phyloP scores from a whole-genome alignment of 23 tunicate species.

The Styela clava region DNA sequence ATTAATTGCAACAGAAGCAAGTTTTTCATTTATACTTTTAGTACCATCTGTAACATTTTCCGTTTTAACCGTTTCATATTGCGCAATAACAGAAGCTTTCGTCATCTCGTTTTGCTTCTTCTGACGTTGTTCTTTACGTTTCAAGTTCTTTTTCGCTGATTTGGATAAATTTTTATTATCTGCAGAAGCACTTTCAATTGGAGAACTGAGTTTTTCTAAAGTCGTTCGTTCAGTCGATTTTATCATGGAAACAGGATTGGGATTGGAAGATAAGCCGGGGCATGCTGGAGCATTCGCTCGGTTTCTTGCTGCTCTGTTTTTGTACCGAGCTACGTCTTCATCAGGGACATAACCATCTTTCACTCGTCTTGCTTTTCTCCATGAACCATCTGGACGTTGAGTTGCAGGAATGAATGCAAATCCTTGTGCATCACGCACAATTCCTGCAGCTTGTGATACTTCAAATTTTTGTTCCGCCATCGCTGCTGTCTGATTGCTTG shows the following conservation, averaged over 20 bases:
- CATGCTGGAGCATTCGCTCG: slow-evolving; percentile 77
- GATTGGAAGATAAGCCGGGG: slow-evolving; percentile 53
- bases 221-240: slow-evolving; percentile 11
- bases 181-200: background rate
- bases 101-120: slow-evolving; percentile 53
- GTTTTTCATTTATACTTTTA: background rate
- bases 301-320: slow-evolving; percentile 36
- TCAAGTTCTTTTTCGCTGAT: slow-evolving; percentile 50
- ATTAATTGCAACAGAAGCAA: background rate
- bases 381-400: slow-evolving; percentile 92
- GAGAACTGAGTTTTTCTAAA: slow-evolving; percentile 31
- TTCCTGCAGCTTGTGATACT: slow-evolving; percentile 79
- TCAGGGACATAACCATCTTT: slow-evolving; percentile 89
- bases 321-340: slow-evolving; percentile 83
- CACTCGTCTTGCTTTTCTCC: slow-evolving; percentile 91
- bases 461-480: slow-evolving; percentile 27
- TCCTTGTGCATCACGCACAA: slow-evolving; percentile 80
- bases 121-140: slow-evolving; percentile 50
- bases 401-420: slow-evolving; percentile 94
- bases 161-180: slow-evolving; percentile 30
- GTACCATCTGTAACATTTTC: no score
- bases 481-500: no score
- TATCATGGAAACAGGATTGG: background rate
- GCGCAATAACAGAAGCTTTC: slow-evolving; percentile 32
- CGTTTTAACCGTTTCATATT: slow-evolving; percentile 32